Conservation (phyloP, 2,113 vertebrate species). For the Philantomba maxwellii region DNA sequence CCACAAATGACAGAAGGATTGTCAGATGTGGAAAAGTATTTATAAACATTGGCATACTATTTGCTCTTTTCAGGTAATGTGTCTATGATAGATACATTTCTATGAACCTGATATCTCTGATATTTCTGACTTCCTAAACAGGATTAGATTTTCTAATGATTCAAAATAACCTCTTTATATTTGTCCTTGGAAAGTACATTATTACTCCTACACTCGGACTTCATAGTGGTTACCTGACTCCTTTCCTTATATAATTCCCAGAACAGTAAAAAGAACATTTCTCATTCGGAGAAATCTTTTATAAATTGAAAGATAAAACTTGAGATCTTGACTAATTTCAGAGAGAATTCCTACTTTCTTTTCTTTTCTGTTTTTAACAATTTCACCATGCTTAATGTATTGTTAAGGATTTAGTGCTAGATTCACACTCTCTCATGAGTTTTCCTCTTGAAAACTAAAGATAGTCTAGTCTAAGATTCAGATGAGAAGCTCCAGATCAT, state of each 20-base stretch:
- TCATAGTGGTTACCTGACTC: neutral
- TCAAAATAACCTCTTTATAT: constrained; percentile 1
- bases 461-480: neutral
- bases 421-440: neutral
- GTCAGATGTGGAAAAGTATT: neutral
- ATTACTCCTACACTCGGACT: neutral
- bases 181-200: constrained; percentile 12
- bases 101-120: neutral
- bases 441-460: neutral
- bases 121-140: constrained; percentile 2
- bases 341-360: neutral
- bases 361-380: neutral
- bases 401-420: neutral
- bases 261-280: neutral
- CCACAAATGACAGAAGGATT: neutral
- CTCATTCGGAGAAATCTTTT: neutral
- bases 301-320: neutral
- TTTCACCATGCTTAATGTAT: neutral
- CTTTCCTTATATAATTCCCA: neutral
- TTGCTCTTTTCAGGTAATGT: constrained; percentile 15
- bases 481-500: neutral
- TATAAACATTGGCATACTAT: neutral
- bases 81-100: neutral
- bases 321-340: neutral
- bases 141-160: neutral